Evolutionary conservation across 2,113 vertebrate species (phyloP), one percentile per base, ranked within the genome.

Genomic region (Chascanopsetta lugubris): DNA sequence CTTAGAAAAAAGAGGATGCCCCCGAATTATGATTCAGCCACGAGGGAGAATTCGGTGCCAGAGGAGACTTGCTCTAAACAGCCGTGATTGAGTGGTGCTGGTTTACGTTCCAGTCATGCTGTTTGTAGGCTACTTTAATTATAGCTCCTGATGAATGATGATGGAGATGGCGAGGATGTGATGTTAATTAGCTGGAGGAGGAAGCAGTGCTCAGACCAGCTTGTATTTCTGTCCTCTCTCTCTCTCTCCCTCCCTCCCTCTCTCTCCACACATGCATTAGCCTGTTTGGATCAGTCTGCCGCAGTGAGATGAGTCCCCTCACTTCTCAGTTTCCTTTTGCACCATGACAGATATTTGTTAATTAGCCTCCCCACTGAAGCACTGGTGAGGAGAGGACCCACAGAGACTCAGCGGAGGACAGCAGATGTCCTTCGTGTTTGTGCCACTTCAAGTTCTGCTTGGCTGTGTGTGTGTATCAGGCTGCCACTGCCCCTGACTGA

Each of bases 11-110:
- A 25, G 42, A 88, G 83, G 82, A 83, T 76, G 87, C 78, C 85
- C 85, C 82, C 63, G 51, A 80, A 69, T 68, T 58, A 79, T 88
- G 87, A 90, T 48, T 90, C 79, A 89, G 36, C 30, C 51, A 12
- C 30, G 43, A 69, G 61, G 15, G 54, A 72, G 9, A 26, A 26
- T 2, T 57, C 22, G 0, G 29, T 51, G 70, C 75, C 84, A 82
- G 36, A 53, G 40, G 46, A 72, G 49, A 84, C 50, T 61, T 59
- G 75, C 49, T 54, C 43, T 69, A 63, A 80, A 63, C 55, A 84
- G 62, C 30, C 15, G 12, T 55, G 40, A 26, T 21, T 61, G 42
- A 72, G 43, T 43, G 51, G 61, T 69, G 53, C 11, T 6, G 61
- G 72, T 68, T 69, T 54, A 76, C 40, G 42, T 29, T 43, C 32